phyloP scores from a whole-genome alignment of 2,888 invertebrate genomes.

The Pachymerium ferrugineum region DNA sequence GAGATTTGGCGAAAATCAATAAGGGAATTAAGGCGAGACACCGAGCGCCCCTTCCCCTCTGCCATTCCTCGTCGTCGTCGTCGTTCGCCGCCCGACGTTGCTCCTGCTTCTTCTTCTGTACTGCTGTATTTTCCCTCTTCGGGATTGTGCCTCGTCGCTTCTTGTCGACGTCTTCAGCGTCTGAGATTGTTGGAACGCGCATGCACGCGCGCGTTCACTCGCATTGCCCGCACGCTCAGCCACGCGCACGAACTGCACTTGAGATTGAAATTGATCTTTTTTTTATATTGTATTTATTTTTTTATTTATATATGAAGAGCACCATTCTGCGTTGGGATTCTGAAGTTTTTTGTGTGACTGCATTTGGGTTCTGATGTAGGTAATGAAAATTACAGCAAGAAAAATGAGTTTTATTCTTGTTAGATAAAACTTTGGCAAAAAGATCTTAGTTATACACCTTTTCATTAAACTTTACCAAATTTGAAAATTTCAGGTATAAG shows the following conservation, averaged over 20 bases:
- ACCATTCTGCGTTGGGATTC: too few relatives aligned
- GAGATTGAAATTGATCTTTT: conserved; percentile 32
- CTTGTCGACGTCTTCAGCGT: neutral
- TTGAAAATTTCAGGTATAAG: too few relatives aligned
- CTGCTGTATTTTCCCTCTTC: conserved; percentile 27
- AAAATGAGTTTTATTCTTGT: too few relatives aligned
- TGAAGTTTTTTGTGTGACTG: too few relatives aligned
- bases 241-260: conserved; percentile 4
- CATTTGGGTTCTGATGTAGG: too few relatives aligned
- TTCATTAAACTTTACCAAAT: too few relatives aligned
- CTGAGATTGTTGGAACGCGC: neutral
- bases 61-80: neutral
- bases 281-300: neutral
- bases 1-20: conserved; percentile 37
- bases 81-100: neutral
- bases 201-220: conserved; percentile 21
- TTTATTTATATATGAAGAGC: neutral
- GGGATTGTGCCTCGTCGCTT: neutral
- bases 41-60: conserved; percentile 8
- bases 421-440: too few relatives aligned
- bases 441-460: too few relatives aligned
- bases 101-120: too few relatives aligned
- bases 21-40: conserved; percentile 36
- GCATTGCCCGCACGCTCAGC: neutral
- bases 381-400: too few relatives aligned